Evolutionary conservation across 2,113 vertebrate species (phyloP).

Genomic region (Siniperca knerii): DNA sequence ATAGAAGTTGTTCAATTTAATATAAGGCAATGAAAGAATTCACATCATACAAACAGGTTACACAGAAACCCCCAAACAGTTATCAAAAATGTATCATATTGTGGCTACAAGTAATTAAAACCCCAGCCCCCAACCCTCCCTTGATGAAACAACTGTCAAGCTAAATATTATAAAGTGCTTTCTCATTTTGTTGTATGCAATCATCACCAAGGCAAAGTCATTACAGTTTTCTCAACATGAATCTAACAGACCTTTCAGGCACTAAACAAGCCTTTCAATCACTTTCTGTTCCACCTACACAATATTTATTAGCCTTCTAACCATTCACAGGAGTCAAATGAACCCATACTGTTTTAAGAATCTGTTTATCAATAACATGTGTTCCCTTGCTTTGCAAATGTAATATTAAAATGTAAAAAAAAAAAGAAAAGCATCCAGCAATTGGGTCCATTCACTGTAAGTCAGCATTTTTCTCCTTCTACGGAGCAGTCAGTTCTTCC

Average conservation of each 20-base stretch:
- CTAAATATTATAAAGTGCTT: slow-evolving; percentile 76
- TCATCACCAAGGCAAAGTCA: slow-evolving; percentile 56
- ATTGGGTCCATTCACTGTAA: slow-evolving; percentile 24
- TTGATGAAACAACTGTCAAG: slow-evolving; percentile 36
- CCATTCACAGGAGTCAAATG: slow-evolving; percentile 33
- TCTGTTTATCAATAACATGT: slow-evolving; percentile 31
- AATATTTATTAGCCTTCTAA: slow-evolving; percentile 23
- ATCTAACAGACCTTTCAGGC: slow-evolving; percentile 48
- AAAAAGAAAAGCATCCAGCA: slow-evolving; percentile 28
- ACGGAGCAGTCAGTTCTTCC: slow-evolving; percentile 65
- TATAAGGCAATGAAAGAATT: slow-evolving; percentile 75
- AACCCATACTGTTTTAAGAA: slow-evolving; percentile 28
- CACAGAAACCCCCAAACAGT: slow-evolving; percentile 59
- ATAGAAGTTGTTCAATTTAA: slow-evolving; percentile 57
- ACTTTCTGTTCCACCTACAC: background rate
- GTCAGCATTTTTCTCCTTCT: slow-evolving; percentile 76
- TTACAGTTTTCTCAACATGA: slow-evolving; percentile 23
- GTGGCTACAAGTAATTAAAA: slow-evolving; percentile 38
- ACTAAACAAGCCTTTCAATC: slow-evolving; percentile 47
- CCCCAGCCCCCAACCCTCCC: background rate
- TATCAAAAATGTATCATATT: slow-evolving; percentile 63
- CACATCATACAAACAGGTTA: slow-evolving; percentile 68
- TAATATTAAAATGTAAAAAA: slow-evolving; percentile 50
- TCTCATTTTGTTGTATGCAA: slow-evolving; percentile 40
- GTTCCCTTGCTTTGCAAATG: slow-evolving; percentile 62